These are phyloP conservation scores for Loxodonta africana DNA, from an alignment of 2,113 vertebrate genomes.

Conservation along the genomic window DNA sequence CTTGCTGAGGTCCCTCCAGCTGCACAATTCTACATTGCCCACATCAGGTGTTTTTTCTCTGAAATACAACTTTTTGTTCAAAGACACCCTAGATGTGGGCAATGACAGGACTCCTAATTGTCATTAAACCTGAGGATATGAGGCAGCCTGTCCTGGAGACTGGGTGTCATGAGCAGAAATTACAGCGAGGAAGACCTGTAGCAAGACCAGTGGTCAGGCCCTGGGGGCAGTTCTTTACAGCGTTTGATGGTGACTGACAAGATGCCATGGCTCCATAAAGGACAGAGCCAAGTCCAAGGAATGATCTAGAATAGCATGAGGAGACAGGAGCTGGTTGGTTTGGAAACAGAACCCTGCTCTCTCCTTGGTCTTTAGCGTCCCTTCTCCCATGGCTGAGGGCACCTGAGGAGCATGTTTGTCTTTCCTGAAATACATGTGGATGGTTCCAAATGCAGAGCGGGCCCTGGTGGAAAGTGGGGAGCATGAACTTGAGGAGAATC, in stretches of 20 bases:
- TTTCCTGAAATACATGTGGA: neutral
- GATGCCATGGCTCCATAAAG: neutral
- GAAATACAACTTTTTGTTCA: neutral
- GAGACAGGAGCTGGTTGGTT: neutral
- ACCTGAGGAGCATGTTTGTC: neutral
- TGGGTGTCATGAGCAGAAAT: neutral
- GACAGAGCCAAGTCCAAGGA: neutral
- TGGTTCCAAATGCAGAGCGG: neutral
- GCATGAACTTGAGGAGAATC: neutral
- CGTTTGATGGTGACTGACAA: neutral
- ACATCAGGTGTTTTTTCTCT: neutral
- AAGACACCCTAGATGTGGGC: neutral
- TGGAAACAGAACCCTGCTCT: neutral
- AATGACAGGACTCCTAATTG: neutral
- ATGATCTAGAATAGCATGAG: neutral
- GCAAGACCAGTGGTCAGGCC: too few relatives aligned
- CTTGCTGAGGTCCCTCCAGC: neutral
- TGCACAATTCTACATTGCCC: neutral
- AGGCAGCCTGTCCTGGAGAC: neutral
- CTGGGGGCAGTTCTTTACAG: neutral
- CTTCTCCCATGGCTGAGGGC: neutral
- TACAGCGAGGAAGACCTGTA: fast-evolving
- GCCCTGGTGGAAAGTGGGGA: too few relatives aligned
- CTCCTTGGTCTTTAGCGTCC: neutral
- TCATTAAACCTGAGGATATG: neutral